Conservation (phyloP, 2,797 vertebrate genomes). For the Ispidina picta region DNA sequence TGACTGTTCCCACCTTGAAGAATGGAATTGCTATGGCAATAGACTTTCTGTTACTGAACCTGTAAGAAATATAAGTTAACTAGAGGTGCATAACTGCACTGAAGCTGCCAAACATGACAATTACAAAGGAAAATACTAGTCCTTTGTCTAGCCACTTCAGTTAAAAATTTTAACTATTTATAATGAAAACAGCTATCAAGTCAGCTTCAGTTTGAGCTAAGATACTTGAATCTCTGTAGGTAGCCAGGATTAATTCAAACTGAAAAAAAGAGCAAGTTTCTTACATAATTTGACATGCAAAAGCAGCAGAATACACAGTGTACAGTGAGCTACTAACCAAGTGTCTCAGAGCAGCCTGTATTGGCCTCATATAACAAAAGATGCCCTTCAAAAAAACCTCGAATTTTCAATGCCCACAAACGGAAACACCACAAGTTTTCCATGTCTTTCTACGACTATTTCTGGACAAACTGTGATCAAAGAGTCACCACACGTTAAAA, state of each 20-base stretch:
- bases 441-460: neutral
- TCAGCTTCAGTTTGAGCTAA: neutral
- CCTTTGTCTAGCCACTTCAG: neutral
- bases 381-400: accelerated
- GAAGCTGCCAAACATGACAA: neutral
- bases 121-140: neutral
- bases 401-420: neutral
- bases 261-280: neutral
- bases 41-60: neutral
- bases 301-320: accelerated
- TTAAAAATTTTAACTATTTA: neutral
- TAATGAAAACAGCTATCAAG: neutral
- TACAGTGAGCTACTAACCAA: accelerated
- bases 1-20: neutral
- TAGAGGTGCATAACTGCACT: neutral
- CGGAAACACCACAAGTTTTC: neutral
- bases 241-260: neutral
- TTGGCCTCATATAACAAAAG: neutral
- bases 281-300: neutral
- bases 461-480: neutral
- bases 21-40: neutral
- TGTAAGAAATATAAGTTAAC: neutral
- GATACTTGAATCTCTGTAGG: neutral
- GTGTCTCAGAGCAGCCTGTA: accelerated
- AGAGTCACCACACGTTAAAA: neutral